Evolutionary conservation across 1,140 invertebrate genomes (phyloP), one percentile per base, ranked within the genome.

Genomic region (Scaptomyza hsui): DNA sequence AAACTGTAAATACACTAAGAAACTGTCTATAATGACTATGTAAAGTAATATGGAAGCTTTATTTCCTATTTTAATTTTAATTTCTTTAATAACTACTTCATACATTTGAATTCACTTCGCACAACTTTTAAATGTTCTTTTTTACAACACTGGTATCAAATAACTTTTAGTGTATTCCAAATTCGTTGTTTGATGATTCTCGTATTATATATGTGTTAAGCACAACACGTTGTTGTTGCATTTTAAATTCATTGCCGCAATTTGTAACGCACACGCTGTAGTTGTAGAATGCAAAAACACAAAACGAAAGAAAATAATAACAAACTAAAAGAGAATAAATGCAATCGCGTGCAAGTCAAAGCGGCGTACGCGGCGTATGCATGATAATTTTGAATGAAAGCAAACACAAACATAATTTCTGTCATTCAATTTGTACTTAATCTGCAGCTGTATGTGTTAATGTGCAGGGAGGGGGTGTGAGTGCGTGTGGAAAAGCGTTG

Each of bases 171-270:
- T 35, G 56, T 29, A 59, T 52, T 52, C 21, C 3, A 39, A 10
- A 26, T 48, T 19, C 59, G n/a, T 1, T 2, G 16, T 15, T 18
- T 12, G 48, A 29, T 49, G 19, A 21, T 6, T 26, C 9, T 18
- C 10, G 18, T 15, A 16, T 37, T 39, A 35, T 53, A 19, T 26
- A 19, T 63, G 37, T 26, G 29, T 49, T 16, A 16, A 19, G 37
- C 35, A 61, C 24, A 42, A 21, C 37, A 26, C 55, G 37, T 41
- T 47, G 64, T 41, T 69, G 65, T 57, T 55, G 59, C 29, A 57
- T 71, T 79, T 73, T 71, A 47, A 72, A 77, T 69, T 69, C 64
- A 62, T 74, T 74, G 71, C 47, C 67, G 32, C 52, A 68, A 48
- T 82, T 78, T 68, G 44, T 47, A 72, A 72, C 26, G 32, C 32